Evolutionary conservation across 2,797 vertebrate species (phyloP).

Genomic region (Carcharodon carcharias): DNA sequence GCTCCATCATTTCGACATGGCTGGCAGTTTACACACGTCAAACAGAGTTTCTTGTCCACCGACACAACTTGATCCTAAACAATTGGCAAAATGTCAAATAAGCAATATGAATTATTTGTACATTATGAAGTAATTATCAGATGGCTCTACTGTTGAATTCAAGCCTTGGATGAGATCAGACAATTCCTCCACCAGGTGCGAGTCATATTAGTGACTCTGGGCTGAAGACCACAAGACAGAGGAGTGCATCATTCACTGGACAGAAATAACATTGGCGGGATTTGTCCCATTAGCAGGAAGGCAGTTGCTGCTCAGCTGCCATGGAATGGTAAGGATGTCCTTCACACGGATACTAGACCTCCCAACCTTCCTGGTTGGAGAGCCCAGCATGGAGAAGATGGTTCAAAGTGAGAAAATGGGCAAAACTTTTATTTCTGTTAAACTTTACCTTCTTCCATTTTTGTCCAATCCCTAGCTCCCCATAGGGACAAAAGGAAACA

Average conservation of each 20-base stretch:
- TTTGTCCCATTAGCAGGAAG: neutral
- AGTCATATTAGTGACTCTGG: neutral
- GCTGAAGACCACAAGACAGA: neutral
- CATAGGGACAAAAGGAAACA: neutral
- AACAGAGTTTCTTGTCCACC: neutral
- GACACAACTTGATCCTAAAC: constrained; percentile 11
- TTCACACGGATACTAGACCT: neutral
- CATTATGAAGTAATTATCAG: neutral
- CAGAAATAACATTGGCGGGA: neutral
- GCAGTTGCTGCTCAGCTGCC: neutral
- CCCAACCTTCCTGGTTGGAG: neutral
- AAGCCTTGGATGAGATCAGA: neutral
- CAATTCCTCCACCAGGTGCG: too few species aligned
- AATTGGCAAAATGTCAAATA: neutral
- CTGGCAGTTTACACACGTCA: neutral
- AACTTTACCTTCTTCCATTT: neutral
- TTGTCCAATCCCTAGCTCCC: neutral
- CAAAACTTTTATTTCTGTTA: neutral
- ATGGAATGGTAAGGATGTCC: neutral
- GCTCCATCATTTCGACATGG: neutral
- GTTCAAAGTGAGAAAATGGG: neutral
- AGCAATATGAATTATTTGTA: neutral
- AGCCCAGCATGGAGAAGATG: neutral
- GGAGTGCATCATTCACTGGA: neutral
- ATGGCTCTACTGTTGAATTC: neutral